Percentiles rank a stretch among this genome's conserved stretches.
Evolutionary conservation across 2,113 vertebrate genomes (phyloP).

Genomic region (Litocranius walleri): DNA sequence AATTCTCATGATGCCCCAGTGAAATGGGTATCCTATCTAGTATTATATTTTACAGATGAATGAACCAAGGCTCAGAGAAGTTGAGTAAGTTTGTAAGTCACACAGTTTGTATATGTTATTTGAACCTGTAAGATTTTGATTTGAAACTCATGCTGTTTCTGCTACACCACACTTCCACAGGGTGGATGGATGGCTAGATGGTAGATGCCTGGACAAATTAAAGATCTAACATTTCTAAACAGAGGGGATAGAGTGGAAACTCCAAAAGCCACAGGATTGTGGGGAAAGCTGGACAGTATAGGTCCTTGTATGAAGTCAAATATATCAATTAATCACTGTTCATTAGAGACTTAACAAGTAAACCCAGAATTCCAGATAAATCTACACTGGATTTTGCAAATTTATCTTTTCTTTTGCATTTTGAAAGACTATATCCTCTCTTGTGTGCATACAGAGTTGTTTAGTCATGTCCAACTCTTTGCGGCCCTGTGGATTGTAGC

Average conservation of each 20-base stretch:
- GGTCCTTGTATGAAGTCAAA: not conserved
- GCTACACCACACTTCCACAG: not conserved
- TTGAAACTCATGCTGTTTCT: not conserved
- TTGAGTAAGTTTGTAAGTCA: not conserved
- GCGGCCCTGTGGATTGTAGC: rapidly evolving
- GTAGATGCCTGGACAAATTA: not conserved
- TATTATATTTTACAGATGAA: not conserved
- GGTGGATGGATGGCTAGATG: not conserved
- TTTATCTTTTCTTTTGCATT: not conserved
- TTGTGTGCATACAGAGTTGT: not conserved
- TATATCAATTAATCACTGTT: not conserved
- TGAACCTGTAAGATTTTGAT: not conserved
- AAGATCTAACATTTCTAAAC: not conserved
- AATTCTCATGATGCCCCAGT: not conserved
- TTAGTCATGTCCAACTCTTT: not conserved
- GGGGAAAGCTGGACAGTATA: not conserved
- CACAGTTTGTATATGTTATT: not conserved
- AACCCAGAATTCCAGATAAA: not conserved
- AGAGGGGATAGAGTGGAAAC: not conserved
- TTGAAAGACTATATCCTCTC: not conserved
- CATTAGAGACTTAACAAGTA: not conserved
- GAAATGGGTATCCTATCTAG: not conserved
- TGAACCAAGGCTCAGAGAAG: not conserved
- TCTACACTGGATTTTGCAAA: not conserved
- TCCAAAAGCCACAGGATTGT: not conserved